Base-by-base conservation (phyloP, 1,140 invertebrate genomes). In the Drosophila pachea region DNA sequence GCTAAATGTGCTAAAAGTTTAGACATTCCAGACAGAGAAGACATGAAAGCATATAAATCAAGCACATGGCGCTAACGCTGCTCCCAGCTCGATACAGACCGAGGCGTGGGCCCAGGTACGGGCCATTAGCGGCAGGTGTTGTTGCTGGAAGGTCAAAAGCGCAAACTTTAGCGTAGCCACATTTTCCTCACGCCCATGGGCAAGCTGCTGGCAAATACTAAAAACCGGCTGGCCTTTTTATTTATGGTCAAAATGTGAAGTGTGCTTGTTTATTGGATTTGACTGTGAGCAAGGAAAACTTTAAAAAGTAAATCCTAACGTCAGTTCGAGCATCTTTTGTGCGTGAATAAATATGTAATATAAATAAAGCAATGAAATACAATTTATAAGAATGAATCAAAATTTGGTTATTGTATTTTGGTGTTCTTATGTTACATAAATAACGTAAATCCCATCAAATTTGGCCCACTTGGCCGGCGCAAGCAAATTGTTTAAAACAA, bases 191-290 rank as follows among this genome's bases (percentile, higher is more conserved):
- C 72, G 71, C 78, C 22, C 43, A 47, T 64, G 31, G 12, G 45
- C 36, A 49, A 70, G 72, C 54, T 64, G 58, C 47, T 59, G 58
- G 42, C 49, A 71, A 72, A 74, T 69, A 78, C 75, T 78, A 72
- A 78, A 74, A 56, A 55, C 62, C 62, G 49, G 43, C 55, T 71
- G 75, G 38, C 62, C 56, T 56, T 22, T 47, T 78, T 74, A 79
- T 79, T 79, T 79, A 79, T 79, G 68, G 63, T 58, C 64, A 43
- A 72, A 75, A 72, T 74, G 76, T 79, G 54, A 64, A 78, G 67
- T 74, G 42, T 45, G 45, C 50, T 42, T 55, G 73, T 74, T 74
- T 74, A 74, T 58, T 65, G 53, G 33, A 50, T 58, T 68, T 60
- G 67, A 61, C 32, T 31, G 32, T 31, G 32, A 14, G 6, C 16